These are phyloP conservation scores for Bufotes viridis DNA, from an alignment of 2,797 vertebrate genomes.

Conservation along the genomic window DNA sequence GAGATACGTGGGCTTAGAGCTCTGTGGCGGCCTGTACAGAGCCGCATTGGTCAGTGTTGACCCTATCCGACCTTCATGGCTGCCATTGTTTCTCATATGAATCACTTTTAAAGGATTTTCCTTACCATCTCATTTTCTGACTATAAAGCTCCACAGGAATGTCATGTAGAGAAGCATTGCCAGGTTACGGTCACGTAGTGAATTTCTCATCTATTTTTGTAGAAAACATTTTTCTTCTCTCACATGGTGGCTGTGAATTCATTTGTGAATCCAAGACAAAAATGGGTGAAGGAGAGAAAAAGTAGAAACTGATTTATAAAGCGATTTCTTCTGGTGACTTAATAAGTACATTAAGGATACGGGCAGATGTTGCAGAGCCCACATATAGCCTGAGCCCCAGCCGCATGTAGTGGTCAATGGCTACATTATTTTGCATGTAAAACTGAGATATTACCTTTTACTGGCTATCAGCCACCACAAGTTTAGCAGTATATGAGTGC, in stretches of 20 bases:
- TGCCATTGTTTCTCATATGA: background rate
- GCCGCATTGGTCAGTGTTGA: background rate
- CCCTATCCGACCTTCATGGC: background rate
- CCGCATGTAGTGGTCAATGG: too few species aligned
- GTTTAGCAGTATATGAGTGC: too few species aligned
- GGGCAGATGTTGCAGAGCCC: too few species aligned
- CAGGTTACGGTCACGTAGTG: background rate
- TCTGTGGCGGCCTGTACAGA: background rate
- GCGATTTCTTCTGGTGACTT: constrained; percentile 20
- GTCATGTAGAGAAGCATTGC: background rate
- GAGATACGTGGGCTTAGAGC: background rate
- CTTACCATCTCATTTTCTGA: background rate
- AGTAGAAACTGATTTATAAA: constrained; percentile 21
- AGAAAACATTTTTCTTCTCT: background rate
- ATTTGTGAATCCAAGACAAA: constrained; percentile 28
- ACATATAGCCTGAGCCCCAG: too few species aligned
- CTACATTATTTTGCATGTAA: too few species aligned
- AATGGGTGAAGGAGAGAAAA: background rate
- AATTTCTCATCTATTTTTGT: background rate
- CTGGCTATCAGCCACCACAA: too few species aligned
- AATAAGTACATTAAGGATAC: constrained; percentile 59
- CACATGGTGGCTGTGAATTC: constrained; percentile 11
- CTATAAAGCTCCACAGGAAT: background rate
- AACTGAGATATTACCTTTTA: too few species aligned
- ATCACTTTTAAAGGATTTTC: background rate